These are phyloP conservation scores for Potamarius usumacintae DNA, from an alignment of 2,113 vertebrate species.

Conservation along the genomic window DNA sequence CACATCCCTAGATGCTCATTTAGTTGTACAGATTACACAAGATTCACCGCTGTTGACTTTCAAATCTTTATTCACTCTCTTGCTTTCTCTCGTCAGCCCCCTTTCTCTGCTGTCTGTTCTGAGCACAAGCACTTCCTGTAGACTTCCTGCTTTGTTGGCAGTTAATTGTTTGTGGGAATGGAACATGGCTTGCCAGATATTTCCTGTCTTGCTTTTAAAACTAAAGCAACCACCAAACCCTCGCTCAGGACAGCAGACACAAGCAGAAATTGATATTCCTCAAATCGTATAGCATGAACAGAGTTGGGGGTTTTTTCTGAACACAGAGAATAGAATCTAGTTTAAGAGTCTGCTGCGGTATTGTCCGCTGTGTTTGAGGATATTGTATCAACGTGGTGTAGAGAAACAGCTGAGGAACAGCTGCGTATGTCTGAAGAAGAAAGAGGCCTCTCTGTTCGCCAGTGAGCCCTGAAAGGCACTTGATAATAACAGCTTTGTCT, in stretches of 20 bases:
- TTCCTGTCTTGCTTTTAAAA: conserved; percentile 62
- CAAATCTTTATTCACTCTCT: background rate
- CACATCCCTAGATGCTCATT: background rate
- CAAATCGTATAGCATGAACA: background rate
- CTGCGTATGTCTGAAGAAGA: conserved; percentile 59
- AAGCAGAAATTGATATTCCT: background rate
- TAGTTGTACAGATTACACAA: background rate
- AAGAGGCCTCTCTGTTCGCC: conserved; percentile 60
- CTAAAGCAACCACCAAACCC: conserved; percentile 18
- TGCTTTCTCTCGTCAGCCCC: background rate
- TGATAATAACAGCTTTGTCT: conserved; percentile 63
- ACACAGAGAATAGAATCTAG: background rate
- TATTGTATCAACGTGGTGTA: conserved; percentile 26
- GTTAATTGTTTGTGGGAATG: conserved; percentile 60
- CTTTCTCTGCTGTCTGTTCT: conserved; percentile 48
- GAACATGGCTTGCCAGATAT: conserved; percentile 53
- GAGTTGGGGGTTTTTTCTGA: background rate
- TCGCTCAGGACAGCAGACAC: background rate
- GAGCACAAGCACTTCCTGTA: conserved; percentile 63
- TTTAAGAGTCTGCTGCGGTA: background rate
- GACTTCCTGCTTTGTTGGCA: conserved; percentile 64
- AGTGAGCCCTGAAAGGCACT: conserved; percentile 27
- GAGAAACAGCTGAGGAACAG: conserved; percentile 56
- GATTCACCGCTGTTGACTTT: background rate
- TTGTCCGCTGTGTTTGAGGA: background rate